Conservation (phyloP, 2,113 vertebrate species). For the Morone saxatilis region DNA sequence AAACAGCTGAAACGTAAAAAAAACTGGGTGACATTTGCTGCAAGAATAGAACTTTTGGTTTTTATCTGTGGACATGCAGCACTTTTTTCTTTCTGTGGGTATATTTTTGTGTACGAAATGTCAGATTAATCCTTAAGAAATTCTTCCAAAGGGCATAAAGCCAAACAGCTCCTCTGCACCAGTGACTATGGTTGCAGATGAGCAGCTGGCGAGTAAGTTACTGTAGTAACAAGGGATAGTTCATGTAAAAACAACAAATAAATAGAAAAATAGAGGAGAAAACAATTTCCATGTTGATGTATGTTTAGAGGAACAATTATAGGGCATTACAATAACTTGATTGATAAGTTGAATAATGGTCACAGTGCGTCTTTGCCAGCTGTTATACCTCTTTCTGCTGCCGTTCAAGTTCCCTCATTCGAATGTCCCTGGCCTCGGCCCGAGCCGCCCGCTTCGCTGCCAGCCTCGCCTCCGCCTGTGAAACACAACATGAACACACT, state of each 20-base stretch:
- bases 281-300: neutral
- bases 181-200: neutral
- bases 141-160: conserved; percentile 9
- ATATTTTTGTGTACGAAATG: conserved; percentile 23
- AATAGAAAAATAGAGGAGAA: neutral
- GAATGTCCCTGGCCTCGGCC: conserved; percentile 97
- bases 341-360: conserved; percentile 14
- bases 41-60: conserved; percentile 64
- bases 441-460: conserved; percentile 96
- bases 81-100: conserved; percentile 50
- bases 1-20: conserved; percentile 58
- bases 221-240: neutral
- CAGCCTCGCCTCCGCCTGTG: conserved; percentile 95
- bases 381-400: conserved; percentile 95
- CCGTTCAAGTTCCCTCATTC: conserved; percentile 96
- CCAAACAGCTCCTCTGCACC: conserved; percentile 22
- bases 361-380: conserved; percentile 1
- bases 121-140: conserved; percentile 2
- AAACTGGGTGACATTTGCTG: conserved; percentile 52
- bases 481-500: conserved; percentile 67
- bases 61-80: conserved; percentile 70
- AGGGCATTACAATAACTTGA: neutral
- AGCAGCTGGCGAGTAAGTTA: neutral
- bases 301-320: conserved; percentile 3
- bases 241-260: conserved; percentile 6